phyloP scores from a whole-genome alignment of 2,113 vertebrate species.

The Chloropsis hardwickii region DNA sequence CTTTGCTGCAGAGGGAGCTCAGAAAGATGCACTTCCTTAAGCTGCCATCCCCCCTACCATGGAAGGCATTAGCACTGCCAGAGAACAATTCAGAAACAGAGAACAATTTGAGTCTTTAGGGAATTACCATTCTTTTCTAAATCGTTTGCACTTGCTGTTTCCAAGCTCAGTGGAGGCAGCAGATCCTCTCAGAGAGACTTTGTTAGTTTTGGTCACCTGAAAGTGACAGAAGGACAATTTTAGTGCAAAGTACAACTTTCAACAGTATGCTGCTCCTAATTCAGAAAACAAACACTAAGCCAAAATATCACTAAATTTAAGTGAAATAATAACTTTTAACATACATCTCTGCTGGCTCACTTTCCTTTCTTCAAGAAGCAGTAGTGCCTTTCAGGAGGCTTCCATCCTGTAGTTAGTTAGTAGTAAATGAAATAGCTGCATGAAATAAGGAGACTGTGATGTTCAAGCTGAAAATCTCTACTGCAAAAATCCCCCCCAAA shows the following conservation, averaged over 20 bases:
- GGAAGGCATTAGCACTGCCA: not conserved
- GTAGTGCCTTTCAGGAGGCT: not conserved
- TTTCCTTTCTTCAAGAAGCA: not conserved
- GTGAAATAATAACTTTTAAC: not conserved
- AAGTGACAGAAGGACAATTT: not conserved
- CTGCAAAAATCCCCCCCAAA: not conserved
- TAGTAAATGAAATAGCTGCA: not conserved
- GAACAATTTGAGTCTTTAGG: not conserved
- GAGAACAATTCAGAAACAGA: not conserved
- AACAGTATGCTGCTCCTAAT: not conserved
- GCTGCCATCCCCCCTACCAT: fast-evolving
- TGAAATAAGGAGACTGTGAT: not conserved
- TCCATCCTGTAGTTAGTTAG: not conserved
- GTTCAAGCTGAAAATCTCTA: not conserved
- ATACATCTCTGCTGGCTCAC: not conserved
- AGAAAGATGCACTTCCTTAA: not conserved
- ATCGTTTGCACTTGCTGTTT: not conserved
- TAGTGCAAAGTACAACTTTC: not conserved
- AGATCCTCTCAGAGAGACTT: not conserved
- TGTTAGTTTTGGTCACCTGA: not conserved
- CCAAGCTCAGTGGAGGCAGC: not conserved
- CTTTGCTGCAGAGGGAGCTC: not conserved
- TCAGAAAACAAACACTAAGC: not conserved
- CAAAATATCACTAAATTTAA: not conserved
- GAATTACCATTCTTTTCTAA: not conserved